Evolutionary conservation across 2,113 vertebrate species (phyloP), one percentile per base, ranked within the genome.

Genomic region (Nothoprocta perdicaria): DNA sequence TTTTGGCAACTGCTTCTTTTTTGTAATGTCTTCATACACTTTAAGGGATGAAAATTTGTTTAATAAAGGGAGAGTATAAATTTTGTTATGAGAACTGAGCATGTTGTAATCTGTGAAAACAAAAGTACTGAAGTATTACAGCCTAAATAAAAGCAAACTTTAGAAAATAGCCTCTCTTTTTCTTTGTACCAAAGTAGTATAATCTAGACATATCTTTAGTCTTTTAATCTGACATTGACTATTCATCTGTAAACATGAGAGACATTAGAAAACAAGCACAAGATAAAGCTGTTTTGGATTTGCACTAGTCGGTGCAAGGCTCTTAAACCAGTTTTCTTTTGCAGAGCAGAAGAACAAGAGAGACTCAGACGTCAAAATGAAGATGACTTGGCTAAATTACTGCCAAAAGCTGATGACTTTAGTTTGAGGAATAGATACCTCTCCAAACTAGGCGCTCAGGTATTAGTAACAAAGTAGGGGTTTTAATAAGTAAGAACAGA

Each of bases 361-460:
- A 84, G 74, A 33, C 91, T 96, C 76, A 89, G 89, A 68, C 82
- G 63, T 58, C 88, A 96, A 40, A 92, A 94, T 5, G 94, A 95
- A 88, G 96, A 96, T 35, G 94, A 97, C 57, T 95, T 94, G 88
- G 94, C 94, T 58, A 97, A 94, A 84, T 93, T 98, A 68, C 81
- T 84, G 79, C 98, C 98, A 74, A 96, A 98, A 95, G 97, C 85
- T 83, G 95, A 97, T 96, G 97, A 97, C 55, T 98, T 98, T 95
- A 97, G 97, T 73, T 96, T 98, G 61, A 97, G 97, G 67, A 98
- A 98, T 97, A 97, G 98, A 48, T 98, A 98, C 96, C 98, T 98
- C 91, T 98, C 98, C 97, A 98, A 93, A 94, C 96, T 98, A 72
- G 97, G 98, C 26, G 96, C 98, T 77, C 98, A 98, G 98, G 98